Percentiles rank a stretch among this genome's conserved stretches.
Conservation (phyloP, 1,140 invertebrate species). For the Sinella curviseta region DNA sequence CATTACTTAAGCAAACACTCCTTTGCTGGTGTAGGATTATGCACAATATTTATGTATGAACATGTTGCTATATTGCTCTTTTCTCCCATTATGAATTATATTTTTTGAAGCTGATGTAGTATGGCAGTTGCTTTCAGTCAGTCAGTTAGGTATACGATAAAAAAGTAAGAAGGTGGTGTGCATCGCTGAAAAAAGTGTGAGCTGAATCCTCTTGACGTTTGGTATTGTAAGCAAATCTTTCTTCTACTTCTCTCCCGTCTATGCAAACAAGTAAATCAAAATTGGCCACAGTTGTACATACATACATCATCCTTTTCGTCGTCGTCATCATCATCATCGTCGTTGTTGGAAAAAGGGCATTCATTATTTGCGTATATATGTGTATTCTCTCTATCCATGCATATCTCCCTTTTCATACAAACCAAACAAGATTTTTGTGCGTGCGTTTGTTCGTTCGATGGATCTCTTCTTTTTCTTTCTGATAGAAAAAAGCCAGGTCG, state of each 20-base stretch:
- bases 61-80: too few relatives aligned
- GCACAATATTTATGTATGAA: too few relatives aligned
- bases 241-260: background rate
- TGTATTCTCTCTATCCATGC: too few relatives aligned
- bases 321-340: background rate
- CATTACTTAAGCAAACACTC: slow-evolving; percentile 17
- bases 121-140: too few relatives aligned
- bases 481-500: too few relatives aligned
- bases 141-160: background rate
- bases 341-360: too few relatives aligned
- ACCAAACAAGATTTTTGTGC: too few relatives aligned
- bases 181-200: background rate
- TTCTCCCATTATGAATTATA: too few relatives aligned
- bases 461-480: too few relatives aligned
- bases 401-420: background rate
- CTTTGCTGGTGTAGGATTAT: background rate
- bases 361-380: too few relatives aligned
- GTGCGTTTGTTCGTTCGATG: too few relatives aligned
- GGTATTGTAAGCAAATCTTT: background rate
- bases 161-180: background rate
- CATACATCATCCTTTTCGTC: background rate
- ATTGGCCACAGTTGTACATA: background rate
- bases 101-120: too few relatives aligned
- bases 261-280: slow-evolving; percentile 12
- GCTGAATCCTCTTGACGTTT: background rate